Conservation (phyloP, 1,140 invertebrate genomes). For the Augochlora pura region DNA sequence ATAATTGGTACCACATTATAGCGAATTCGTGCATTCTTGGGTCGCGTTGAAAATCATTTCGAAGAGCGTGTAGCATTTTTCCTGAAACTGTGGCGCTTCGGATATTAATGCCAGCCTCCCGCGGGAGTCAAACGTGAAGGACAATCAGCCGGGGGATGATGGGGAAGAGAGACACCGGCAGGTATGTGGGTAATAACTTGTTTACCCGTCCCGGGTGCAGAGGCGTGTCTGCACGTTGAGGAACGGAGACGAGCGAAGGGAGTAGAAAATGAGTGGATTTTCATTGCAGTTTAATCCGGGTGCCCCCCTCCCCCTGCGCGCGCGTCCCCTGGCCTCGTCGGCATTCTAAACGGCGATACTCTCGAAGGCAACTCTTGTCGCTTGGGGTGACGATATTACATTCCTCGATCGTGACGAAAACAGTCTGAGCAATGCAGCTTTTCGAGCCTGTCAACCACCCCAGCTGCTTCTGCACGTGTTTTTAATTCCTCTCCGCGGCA, state of each 20-base stretch:
- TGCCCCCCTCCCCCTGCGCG: not conserved
- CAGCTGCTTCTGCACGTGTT: constrained; percentile 7
- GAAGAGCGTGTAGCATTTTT: no score
- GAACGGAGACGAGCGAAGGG: constrained; percentile 32
- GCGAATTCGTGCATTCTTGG: no score
- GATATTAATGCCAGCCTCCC: not conserved
- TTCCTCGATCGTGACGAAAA: constrained; percentile 78
- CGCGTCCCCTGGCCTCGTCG: constrained; percentile 16
- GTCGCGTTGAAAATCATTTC: no score
- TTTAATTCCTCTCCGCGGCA: constrained; percentile 35
- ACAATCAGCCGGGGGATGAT: constrained; percentile 15
- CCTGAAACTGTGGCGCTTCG: no score
- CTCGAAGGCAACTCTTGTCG: constrained; percentile 77
- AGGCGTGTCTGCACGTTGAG: constrained; percentile 31
- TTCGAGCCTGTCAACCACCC: constrained; percentile 37
- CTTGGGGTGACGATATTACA: constrained; percentile 79
- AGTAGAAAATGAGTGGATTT: constrained; percentile 70
- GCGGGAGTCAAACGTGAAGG: constrained; percentile 10
- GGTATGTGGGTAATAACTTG: constrained; percentile 62
- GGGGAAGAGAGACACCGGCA: not conserved
- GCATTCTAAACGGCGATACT: constrained; percentile 74
- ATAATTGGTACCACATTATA: no score
- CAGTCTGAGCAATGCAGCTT: constrained; percentile 51
- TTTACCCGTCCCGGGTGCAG: constrained; percentile 55
- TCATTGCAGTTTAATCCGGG: constrained; percentile 76